phyloP scores from a whole-genome alignment of 2,888 invertebrate species.

The Eueremaeus valkanovi region DNA sequence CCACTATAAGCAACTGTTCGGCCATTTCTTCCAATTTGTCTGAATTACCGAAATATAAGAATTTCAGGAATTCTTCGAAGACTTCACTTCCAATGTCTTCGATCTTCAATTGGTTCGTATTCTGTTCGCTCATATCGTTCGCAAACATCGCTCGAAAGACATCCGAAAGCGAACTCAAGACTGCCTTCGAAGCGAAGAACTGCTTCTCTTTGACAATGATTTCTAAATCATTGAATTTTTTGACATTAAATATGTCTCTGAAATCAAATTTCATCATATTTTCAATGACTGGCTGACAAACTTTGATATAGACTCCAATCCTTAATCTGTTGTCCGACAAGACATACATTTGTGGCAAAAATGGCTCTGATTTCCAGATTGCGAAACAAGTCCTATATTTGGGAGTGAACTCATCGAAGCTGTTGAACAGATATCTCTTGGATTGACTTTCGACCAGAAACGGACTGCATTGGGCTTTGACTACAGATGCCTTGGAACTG shows the following conservation, averaged over 20 bases:
- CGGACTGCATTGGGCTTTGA: too few species aligned
- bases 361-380: too few species aligned
- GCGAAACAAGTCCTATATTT: too few species aligned
- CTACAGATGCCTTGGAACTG: too few species aligned
- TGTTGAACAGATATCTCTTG: too few species aligned
- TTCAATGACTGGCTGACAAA: too few species aligned
- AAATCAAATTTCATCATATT: not conserved
- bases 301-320: too few species aligned
- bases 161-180: not conserved
- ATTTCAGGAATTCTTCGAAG: not conserved
- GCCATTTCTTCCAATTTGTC: not conserved
- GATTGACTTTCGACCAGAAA: too few species aligned
- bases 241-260: not conserved
- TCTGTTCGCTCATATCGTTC: not conserved
- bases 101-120: not conserved
- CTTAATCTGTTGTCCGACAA: too few species aligned
- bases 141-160: not conserved
- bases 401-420: too few species aligned
- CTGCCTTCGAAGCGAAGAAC: not conserved
- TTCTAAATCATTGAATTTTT: conserved; percentile 14
- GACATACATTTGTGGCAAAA: too few species aligned
- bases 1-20: not conserved
- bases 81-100: not conserved
- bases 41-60: not conserved
- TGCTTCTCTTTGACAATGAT: not conserved